Percentiles rank a stretch among this genome's conserved stretches.
These are phyloP conservation scores for Eumerus sabulonum DNA, from an alignment of 2,888 invertebrate species.

Conservation along the genomic window DNA sequence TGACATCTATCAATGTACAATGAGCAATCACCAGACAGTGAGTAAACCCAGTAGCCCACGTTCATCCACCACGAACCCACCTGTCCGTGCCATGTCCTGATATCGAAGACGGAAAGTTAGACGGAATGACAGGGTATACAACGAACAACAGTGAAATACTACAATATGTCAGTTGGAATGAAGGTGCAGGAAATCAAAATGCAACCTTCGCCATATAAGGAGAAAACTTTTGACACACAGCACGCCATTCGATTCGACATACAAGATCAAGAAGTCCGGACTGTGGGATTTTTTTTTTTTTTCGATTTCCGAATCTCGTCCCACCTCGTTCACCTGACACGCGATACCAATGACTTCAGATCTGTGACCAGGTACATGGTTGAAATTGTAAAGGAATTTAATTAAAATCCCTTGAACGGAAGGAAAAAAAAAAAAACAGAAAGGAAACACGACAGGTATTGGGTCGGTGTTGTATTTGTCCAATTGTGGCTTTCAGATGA, in stretches of 20 bases:
- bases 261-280: conserved; percentile 9
- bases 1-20: conserved; percentile 23
- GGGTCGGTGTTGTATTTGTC: not conserved
- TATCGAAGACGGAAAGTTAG: no score
- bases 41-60: no score
- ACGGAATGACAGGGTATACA: no score
- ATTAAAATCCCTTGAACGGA: conserved; percentile 17
- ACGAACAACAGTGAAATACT: not conserved
- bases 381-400: conserved; percentile 14
- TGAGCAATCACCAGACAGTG: conserved; percentile 38
- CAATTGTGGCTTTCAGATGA: not conserved
- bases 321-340: not conserved
- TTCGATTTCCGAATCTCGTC: not conserved
- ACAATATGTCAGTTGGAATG: conserved; percentile 2
- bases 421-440: no score
- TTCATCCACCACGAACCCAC: no score
- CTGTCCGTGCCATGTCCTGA: no score
- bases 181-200: conserved; percentile 52
- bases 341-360: conserved; percentile 4
- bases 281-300: not conserved
- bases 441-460: not conserved
- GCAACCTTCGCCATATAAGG: conserved; percentile 26
- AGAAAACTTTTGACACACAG: conserved; percentile 13
- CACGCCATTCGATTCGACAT: not conserved
- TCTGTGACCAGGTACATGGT: not conserved